phyloP scores from a whole-genome alignment of 2,797 vertebrate genomes.

The Margarornis squamiger region DNA sequence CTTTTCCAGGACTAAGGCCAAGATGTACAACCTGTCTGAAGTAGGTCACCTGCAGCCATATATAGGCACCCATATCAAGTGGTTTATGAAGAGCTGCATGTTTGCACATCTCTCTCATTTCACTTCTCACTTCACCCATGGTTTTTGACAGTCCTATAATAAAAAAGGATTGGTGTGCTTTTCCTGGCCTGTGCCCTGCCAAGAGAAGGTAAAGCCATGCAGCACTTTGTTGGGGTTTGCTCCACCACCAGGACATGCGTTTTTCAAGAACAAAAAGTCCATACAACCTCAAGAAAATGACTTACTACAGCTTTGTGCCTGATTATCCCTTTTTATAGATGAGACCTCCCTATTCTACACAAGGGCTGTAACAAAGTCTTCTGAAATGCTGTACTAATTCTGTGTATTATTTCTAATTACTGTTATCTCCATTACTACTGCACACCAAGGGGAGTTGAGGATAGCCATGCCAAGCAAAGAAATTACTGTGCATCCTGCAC shows the following conservation, averaged over 20 bases:
- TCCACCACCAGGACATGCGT: neutral
- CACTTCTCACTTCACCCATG: neutral
- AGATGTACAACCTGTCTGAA: neutral
- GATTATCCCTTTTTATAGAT: neutral
- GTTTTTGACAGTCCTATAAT: neutral
- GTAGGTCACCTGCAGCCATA: neutral
- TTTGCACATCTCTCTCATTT: neutral
- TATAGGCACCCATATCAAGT: neutral
- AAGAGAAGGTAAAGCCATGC: neutral
- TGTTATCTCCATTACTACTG: neutral
- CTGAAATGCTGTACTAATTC: neutral
- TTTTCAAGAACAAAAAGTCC: neutral
- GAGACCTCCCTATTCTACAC: neutral
- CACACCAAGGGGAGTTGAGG: neutral
- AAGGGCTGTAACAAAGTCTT: neutral
- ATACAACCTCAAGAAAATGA: neutral
- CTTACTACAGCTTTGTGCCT: neutral
- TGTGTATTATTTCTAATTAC: neutral
- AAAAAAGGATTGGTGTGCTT: neutral
- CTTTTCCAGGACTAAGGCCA: slow-evolving; percentile 24
- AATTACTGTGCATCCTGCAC: neutral
- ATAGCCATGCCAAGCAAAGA: neutral
- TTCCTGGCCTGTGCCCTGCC: neutral
- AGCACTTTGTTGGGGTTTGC: neutral
- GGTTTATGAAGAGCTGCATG: neutral